phyloP scores from a whole-genome alignment of 2,888 invertebrate genomes.

The Epirrhoe alternata region DNA sequence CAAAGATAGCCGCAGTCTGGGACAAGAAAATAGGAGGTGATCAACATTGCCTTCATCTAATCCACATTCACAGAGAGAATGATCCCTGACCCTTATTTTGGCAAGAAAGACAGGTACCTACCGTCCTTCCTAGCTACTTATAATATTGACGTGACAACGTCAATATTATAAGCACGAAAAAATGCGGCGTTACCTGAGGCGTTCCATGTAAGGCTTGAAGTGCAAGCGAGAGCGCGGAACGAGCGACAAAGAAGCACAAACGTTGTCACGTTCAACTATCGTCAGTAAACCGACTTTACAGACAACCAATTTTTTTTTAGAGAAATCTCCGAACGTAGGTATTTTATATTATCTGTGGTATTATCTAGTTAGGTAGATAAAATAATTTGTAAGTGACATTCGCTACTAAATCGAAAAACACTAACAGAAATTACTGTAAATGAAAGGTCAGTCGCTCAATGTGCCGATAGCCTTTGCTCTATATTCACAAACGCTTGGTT shows the following conservation, averaged over 20 bases:
- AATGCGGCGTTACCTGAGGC: too few relatives aligned
- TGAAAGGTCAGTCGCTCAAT: constrained; percentile 6
- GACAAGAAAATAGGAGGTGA: constrained; percentile 14
- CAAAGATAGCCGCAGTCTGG: not conserved
- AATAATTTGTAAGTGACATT: not conserved
- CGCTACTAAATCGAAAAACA: not conserved
- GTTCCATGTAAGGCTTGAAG: too few relatives aligned
- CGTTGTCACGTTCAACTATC: too few relatives aligned
- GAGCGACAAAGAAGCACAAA: too few relatives aligned
- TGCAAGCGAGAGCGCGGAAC: too few relatives aligned
- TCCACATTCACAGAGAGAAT: constrained; percentile 38
- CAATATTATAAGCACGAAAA: too few relatives aligned
- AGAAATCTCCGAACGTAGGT: not conserved
- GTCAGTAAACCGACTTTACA: too few relatives aligned
- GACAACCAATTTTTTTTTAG: too few relatives aligned
- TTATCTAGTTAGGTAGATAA: not conserved
- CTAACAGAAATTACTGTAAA: not conserved
- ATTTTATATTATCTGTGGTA: not conserved
- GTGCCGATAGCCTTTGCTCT: constrained; percentile 19
- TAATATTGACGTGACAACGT: too few relatives aligned
- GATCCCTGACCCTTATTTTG: constrained; percentile 28
- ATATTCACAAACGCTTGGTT: not conserved
- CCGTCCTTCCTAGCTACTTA: too few relatives aligned
- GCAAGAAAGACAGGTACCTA: constrained; percentile 27
- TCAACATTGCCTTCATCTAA: constrained; percentile 25